Evolutionary conservation across 2,113 vertebrate genomes (phyloP).

Genomic region (Sturnus vulgaris): DNA sequence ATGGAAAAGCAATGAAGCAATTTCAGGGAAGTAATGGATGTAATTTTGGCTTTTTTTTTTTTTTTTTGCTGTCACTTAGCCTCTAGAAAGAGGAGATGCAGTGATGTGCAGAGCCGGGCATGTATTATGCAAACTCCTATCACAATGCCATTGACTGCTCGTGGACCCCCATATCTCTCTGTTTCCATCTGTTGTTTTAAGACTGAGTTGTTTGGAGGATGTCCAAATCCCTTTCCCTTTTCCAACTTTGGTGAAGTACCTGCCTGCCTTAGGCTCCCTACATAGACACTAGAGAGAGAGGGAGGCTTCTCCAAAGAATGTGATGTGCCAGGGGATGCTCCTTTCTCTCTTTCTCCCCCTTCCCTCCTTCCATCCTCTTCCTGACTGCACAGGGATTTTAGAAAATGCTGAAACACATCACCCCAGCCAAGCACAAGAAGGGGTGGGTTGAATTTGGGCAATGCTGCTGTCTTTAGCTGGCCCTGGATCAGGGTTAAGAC

Average conservation of each 20-base stretch:
- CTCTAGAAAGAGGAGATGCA: not conserved
- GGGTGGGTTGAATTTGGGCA: not conserved
- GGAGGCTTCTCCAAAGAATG: not conserved
- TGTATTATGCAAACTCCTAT: conserved; percentile 37
- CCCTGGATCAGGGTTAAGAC: not conserved
- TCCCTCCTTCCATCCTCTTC: not conserved
- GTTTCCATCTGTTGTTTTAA: conserved; percentile 63
- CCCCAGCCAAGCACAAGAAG: not conserved
- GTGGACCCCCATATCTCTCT: conserved; percentile 20
- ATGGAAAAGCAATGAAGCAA: conserved; percentile 37
- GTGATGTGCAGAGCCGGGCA: not conserved
- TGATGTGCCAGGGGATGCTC: not conserved
- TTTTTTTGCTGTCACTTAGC: conserved; percentile 45
- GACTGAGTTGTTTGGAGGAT: conserved; percentile 48
- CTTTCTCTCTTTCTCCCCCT: not conserved
- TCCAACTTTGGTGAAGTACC: conserved; percentile 21
- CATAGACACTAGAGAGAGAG: not conserved
- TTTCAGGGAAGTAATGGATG: conserved; percentile 42
- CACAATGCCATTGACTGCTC: conserved; percentile 41
- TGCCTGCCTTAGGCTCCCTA: conserved; percentile 31
- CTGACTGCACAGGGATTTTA: not conserved
- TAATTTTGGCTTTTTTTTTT: conserved; percentile 17
- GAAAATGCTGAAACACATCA: not conserved
- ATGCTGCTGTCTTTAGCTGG: not conserved
- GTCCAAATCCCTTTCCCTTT: conserved; percentile 45